Percentiles rank a stretch among this genome's conserved stretches.
phyloP scores from a whole-genome alignment of 2,113 vertebrate genomes.

The Australoheros scitulus region DNA sequence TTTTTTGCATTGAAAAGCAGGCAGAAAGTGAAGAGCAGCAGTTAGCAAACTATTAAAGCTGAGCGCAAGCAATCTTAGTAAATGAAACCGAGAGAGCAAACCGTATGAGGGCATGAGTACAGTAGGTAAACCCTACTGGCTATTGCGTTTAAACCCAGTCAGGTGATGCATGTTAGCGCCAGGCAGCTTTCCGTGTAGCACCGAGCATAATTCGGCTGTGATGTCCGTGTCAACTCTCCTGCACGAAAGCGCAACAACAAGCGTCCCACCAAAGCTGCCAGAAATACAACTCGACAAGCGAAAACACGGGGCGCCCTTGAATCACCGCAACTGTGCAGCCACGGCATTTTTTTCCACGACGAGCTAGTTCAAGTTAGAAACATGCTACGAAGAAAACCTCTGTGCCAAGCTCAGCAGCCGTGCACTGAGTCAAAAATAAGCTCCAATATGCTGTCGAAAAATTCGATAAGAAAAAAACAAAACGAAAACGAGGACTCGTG shows the following conservation, averaged over 20 bases:
- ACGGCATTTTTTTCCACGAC: not conserved
- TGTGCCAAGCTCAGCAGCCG: not conserved
- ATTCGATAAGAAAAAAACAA: not conserved
- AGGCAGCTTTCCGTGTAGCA: slow-evolving; percentile 18
- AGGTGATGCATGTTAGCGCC: slow-evolving; percentile 29
- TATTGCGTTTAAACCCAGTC: slow-evolving; percentile 32
- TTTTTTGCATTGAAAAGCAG: not conserved
- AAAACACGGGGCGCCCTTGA: slow-evolving; percentile 49
- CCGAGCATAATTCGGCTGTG: not conserved
- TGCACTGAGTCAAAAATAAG: not conserved
- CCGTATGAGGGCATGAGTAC: not conserved
- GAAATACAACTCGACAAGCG: slow-evolving; percentile 27
- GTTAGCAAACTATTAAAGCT: not conserved
- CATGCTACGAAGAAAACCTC: not conserved
- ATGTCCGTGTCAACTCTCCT: slow-evolving; percentile 32
- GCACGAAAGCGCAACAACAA: slow-evolving; percentile 30
- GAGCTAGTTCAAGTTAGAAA: not conserved
- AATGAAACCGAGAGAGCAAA: not conserved
- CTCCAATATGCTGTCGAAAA: not conserved
- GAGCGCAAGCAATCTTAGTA: not conserved
- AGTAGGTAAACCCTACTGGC: slow-evolving; percentile 6
- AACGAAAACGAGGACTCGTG: slow-evolving; percentile 1
- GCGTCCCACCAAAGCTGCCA: slow-evolving; percentile 9
- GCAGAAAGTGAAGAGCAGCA: not conserved
- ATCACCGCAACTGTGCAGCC: slow-evolving; percentile 17